A percentile compares a stretch with the other conserved stretches of the same genome.
phyloP scores from a whole-genome alignment of 2,888 invertebrate genomes.

The Carpatolechia fugitivella region DNA sequence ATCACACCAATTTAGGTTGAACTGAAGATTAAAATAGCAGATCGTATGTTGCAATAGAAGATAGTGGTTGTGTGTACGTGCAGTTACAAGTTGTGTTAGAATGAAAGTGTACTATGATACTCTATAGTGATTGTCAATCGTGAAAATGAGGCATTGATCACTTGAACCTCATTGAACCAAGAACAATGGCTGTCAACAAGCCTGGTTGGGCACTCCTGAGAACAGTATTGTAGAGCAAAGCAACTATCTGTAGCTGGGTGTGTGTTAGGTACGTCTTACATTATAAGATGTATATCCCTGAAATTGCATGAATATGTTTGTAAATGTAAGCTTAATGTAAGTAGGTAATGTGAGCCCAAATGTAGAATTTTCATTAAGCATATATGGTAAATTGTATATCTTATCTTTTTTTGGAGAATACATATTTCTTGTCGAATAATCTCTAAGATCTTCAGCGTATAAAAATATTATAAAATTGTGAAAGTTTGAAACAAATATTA shows the following conservation, averaged over 20 bases:
- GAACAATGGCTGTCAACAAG: constrained; percentile 18
- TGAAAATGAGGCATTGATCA: constrained; percentile 2
- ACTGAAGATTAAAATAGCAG: constrained; percentile 54
- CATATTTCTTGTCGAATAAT: too few species aligned
- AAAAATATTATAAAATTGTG: too few species aligned
- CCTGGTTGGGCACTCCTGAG: not conserved
- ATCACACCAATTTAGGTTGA: constrained; percentile 37
- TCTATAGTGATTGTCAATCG: constrained; percentile 12
- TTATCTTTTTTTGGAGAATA: too few species aligned
- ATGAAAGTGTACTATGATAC: not conserved
- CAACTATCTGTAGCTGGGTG: not conserved
- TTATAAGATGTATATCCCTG: too few species aligned
- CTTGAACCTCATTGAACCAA: constrained; percentile 21
- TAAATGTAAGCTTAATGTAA: too few species aligned
- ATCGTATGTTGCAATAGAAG: constrained; percentile 43
- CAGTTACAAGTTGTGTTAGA: not conserved
- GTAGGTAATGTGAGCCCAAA: too few species aligned
- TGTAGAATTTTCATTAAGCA: too few species aligned
- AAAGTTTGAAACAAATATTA: too few species aligned
- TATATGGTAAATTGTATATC: too few species aligned
- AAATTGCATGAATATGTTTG: too few species aligned
- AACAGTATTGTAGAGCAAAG: not conserved
- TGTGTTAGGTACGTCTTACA: not conserved
- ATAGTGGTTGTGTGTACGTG: constrained; percentile 49
- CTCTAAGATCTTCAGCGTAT: too few species aligned